These are phyloP conservation scores for Anarhynchus alexandrinus DNA, from an alignment of 2,113 vertebrate genomes.

Conservation along the genomic window DNA sequence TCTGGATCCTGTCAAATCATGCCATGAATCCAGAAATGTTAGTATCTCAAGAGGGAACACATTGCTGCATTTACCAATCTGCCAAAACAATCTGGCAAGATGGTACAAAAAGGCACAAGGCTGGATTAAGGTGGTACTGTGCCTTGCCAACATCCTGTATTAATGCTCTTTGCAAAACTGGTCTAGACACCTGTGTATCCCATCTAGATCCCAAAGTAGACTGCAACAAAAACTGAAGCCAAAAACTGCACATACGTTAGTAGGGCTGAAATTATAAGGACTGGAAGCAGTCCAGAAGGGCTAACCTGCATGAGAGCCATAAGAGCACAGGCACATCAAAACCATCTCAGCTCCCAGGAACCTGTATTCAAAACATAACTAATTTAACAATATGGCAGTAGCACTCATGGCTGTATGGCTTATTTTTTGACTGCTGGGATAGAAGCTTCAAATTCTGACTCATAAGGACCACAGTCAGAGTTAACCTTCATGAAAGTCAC, in stretches of 20 bases:
- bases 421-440: background rate
- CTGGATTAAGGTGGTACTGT: background rate
- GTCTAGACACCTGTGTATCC: background rate
- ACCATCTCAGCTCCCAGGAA: background rate
- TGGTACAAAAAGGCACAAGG: background rate
- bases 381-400: background rate
- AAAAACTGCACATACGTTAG: accelerated
- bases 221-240: background rate
- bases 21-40: background rate
- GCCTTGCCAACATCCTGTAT: accelerated
- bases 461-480: background rate
- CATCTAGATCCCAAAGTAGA: background rate
- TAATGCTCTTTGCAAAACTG: background rate
- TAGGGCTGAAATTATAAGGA: background rate
- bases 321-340: background rate
- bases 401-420: background rate
- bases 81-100: background rate
- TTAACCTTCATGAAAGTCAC: background rate
- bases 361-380: background rate
- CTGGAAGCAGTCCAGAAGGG: background rate
- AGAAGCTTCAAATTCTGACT: background rate
- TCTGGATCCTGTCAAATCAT: background rate
- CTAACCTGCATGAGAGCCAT: background rate
- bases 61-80: background rate
- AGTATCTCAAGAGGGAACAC: background rate